These are phyloP conservation scores for Aurelia aurita complex sp. Pacific DNA, from an alignment of 30 jellyfish, hydroid and myxozoan species.

Conservation along the genomic window DNA sequence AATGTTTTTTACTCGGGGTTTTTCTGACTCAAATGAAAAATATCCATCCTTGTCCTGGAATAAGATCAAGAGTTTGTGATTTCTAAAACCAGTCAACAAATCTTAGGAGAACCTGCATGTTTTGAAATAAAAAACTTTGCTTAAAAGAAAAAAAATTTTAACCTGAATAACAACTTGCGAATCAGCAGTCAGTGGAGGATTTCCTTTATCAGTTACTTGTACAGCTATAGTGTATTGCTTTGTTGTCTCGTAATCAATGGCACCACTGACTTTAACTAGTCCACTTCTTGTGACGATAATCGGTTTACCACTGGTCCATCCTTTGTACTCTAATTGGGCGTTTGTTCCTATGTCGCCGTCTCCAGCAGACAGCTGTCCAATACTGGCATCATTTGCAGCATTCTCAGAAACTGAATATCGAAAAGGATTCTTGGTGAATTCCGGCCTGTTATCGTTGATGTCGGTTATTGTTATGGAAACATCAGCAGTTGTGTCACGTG, in stretches of 20 bases:
- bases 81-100: too few species aligned
- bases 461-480: slow-evolving; percentile 67
- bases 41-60: too few species aligned
- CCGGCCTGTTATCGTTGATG: slow-evolving; percentile 83
- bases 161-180: slow-evolving; percentile 23
- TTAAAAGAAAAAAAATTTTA: too few species aligned
- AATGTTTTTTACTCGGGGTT: too few species aligned
- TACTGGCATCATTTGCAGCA: neutral
- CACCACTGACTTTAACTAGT: slow-evolving; percentile 10
- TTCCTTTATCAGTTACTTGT: slow-evolving; percentile 67
- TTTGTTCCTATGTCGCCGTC: slow-evolving; percentile 50
- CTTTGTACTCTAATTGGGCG: slow-evolving; percentile 29
- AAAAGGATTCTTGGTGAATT: slow-evolving; percentile 41
- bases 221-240: slow-evolving; percentile 12
- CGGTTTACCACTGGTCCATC: slow-evolving; percentile 18
- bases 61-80: too few species aligned
- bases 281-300: slow-evolving; percentile 28
- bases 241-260: slow-evolving; percentile 43
- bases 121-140: neutral
- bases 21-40: too few species aligned
- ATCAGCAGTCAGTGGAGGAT: slow-evolving; percentile 24
- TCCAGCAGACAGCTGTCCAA: slow-evolving; percentile 47
- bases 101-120: neutral
- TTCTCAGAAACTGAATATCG: slow-evolving; percentile 19
- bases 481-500: slow-evolving; percentile 28